Conservation (phyloP, 2,113 vertebrate genomes). For the Larimichthys polyactis region DNA sequence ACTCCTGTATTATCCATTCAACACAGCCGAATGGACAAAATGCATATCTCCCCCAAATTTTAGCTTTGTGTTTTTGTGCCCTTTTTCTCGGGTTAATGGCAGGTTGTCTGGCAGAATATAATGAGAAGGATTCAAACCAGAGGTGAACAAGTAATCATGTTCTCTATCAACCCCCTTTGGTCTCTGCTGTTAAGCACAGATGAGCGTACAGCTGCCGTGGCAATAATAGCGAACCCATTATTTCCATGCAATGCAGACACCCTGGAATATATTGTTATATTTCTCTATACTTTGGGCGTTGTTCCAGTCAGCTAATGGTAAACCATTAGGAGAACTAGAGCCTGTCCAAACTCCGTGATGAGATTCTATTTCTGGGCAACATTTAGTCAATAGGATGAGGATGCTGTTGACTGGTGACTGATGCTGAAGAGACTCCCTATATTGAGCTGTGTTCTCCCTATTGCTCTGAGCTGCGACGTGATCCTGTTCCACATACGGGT, state of each 20-base stretch:
- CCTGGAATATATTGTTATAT: constrained; percentile 68
- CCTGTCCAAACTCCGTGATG: constrained; percentile 77
- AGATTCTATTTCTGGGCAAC: constrained; percentile 79
- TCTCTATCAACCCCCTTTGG: constrained; percentile 17
- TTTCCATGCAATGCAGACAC: constrained; percentile 45
- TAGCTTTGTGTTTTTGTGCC: constrained; percentile 33
- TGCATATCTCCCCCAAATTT: constrained; percentile 23
- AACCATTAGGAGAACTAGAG: constrained; percentile 76
- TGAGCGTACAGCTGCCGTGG: constrained; percentile 29
- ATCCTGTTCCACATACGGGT: constrained; percentile 80
- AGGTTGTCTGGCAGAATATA: constrained; percentile 41
- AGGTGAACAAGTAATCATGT: constrained; percentile 41
- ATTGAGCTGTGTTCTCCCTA: constrained; percentile 78
- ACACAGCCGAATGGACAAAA: constrained; percentile 45
- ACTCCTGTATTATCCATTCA: constrained; percentile 49
- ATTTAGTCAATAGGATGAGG: constrained; percentile 80
- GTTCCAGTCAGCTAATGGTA: constrained; percentile 75
- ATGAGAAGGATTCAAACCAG: constrained; percentile 58
- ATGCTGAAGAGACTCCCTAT: constrained; percentile 76
- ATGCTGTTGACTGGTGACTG: constrained; percentile 81
- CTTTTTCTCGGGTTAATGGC: constrained; percentile 53
- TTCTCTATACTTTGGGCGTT: constrained; percentile 69
- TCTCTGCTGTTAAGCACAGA: constrained; percentile 28
- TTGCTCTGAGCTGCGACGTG: constrained; percentile 73
- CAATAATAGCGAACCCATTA: constrained; percentile 58